Percentiles rank a stretch among this genome's conserved stretches.
These are phyloP conservation scores for Cisticola juncidis DNA, from an alignment of 2,113 vertebrate genomes.

Conservation along the genomic window DNA sequence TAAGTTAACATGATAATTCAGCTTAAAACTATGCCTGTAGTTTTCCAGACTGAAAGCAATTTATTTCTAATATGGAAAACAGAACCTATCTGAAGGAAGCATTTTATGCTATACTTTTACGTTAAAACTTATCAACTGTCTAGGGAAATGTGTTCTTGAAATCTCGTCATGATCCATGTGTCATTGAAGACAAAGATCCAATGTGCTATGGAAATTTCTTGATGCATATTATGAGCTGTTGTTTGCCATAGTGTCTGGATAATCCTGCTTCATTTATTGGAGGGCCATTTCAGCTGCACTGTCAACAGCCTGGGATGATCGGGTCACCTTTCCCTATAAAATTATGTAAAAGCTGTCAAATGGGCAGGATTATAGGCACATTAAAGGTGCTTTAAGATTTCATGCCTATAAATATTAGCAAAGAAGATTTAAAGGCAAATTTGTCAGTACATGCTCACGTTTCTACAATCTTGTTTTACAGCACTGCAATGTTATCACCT, in stretches of 20 bases:
- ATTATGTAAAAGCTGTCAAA: slow-evolving; percentile 86
- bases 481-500: slow-evolving; percentile 17
- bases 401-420: slow-evolving; percentile 67
- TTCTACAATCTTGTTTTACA: slow-evolving; percentile 47
- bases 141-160: slow-evolving; percentile 64
- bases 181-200: slow-evolving; percentile 67
- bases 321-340: slow-evolving; percentile 86
- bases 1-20: slow-evolving; percentile 32
- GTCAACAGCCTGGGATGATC: slow-evolving; percentile 75
- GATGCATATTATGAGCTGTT: slow-evolving; percentile 73
- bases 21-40: slow-evolving; percentile 27
- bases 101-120: slow-evolving; percentile 32
- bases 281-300: slow-evolving; percentile 73
- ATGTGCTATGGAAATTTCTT: slow-evolving; percentile 72
- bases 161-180: slow-evolving; percentile 61
- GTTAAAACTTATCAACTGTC: slow-evolving; percentile 62
- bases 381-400: slow-evolving; percentile 71
- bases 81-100: slow-evolving; percentile 21
- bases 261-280: slow-evolving; percentile 81
- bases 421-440: slow-evolving; percentile 67
- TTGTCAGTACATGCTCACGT: slow-evolving; percentile 42
- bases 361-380: slow-evolving; percentile 81
- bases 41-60: slow-evolving; percentile 24
- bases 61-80: slow-evolving; percentile 31
- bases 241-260: slow-evolving; percentile 77